phyloP scores from a whole-genome alignment of 1,140 invertebrate genomes.

The Heliconius hewitsoni region DNA sequence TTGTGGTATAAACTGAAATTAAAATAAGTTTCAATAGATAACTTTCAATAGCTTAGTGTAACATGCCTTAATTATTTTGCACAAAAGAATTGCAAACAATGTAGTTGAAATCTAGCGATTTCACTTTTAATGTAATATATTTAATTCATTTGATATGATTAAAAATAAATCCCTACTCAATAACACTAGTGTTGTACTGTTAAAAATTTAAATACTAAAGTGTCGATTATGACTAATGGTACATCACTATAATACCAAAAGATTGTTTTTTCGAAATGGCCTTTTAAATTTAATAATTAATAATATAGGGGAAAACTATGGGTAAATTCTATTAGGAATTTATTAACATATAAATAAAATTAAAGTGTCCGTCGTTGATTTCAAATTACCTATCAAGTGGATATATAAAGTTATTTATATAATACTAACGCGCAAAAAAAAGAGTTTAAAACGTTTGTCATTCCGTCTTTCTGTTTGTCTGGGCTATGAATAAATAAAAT shows the following conservation, averaged over 20 bases:
- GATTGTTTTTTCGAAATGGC: too few relatives aligned
- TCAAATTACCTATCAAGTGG: too few relatives aligned
- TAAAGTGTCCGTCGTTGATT: too few relatives aligned
- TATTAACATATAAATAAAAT: too few relatives aligned
- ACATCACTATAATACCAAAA: constrained; percentile 1
- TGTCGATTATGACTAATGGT: not conserved
- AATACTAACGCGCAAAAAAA: too few relatives aligned
- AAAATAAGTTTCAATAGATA: not conserved
- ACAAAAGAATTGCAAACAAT: not conserved
- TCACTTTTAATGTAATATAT: not conserved
- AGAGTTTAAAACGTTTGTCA: too few relatives aligned
- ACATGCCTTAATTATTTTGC: not conserved
- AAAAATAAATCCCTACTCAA: not conserved
- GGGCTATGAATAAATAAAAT: too few relatives aligned
- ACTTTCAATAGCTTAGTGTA: constrained; percentile 1
- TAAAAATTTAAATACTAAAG: not conserved
- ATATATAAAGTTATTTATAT: too few relatives aligned
- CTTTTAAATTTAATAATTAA: too few relatives aligned
- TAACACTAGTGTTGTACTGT: constrained; percentile 5
- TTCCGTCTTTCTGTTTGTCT: too few relatives aligned
- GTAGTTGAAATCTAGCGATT: not conserved
- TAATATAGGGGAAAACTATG: too few relatives aligned
- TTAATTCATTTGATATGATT: not conserved
- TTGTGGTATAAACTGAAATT: not conserved
- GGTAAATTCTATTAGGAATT: too few relatives aligned